These are phyloP conservation scores for Datnioides undecimradiatus DNA, from an alignment of 2,113 vertebrate genomes.

Conservation along the genomic window DNA sequence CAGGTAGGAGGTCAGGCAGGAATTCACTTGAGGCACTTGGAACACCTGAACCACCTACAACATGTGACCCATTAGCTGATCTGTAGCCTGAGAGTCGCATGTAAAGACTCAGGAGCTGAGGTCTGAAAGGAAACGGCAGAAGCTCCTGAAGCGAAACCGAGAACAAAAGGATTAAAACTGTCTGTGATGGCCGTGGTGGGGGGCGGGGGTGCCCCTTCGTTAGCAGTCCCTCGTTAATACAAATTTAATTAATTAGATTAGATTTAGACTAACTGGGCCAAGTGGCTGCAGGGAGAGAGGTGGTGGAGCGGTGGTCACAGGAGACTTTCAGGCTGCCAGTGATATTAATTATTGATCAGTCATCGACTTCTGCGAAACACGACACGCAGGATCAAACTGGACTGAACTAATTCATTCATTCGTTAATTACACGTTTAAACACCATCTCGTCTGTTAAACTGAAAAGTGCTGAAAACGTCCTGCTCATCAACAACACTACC, in stretches of 20 bases:
- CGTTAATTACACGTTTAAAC: too few species aligned
- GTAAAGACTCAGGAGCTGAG: constrained; percentile 8
- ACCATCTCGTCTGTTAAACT: too few species aligned
- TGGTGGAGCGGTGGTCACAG: constrained; percentile 14
- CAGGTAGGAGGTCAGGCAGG: too few species aligned
- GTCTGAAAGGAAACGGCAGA: neutral
- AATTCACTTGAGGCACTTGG: too few species aligned
- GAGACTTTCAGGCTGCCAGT: constrained; percentile 13
- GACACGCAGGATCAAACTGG: too few species aligned
- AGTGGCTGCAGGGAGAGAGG: constrained; percentile 50
- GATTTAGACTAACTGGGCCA: constrained; percentile 49
- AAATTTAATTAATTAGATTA: constrained; percentile 46
- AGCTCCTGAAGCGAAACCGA: constrained; percentile 10
- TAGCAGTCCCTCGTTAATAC: constrained; percentile 43
- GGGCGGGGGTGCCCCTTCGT: constrained; percentile 20
- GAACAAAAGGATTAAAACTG: constrained; percentile 38
- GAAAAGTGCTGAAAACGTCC: too few species aligned
- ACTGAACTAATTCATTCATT: too few species aligned
- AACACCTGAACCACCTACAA: too few species aligned
- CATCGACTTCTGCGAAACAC: constrained; percentile 10
- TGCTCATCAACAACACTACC: too few species aligned
- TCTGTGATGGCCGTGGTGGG: too few species aligned
- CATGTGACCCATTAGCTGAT: too few species aligned
- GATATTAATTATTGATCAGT: constrained; percentile 60
- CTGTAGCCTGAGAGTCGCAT: neutral